Evolutionary conservation across 2,888 invertebrate genomes (phyloP).

Genomic region (Baccha elongata): DNA sequence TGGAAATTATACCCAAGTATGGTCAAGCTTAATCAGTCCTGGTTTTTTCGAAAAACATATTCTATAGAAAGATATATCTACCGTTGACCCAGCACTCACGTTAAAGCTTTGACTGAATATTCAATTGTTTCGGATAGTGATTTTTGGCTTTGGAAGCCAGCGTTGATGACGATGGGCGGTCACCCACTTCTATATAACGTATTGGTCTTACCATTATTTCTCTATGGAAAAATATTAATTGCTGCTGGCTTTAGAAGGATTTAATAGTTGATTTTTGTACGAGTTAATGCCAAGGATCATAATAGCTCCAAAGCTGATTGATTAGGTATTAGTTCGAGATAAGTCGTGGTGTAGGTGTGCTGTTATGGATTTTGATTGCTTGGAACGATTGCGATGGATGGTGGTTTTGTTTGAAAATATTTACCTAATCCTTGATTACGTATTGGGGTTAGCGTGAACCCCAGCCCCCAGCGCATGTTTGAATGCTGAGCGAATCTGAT

Average conservation of each 20-base stretch:
- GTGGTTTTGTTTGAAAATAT: not conserved
- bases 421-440: too few relatives aligned
- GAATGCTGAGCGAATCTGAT: too few relatives aligned
- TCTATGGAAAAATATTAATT: not conserved
- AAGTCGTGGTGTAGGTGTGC: not conserved
- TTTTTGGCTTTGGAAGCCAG: not conserved
- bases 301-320: not conserved
- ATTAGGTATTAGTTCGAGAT: not conserved
- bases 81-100: slow-evolving; percentile 25
- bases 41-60: slow-evolving; percentile 11
- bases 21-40: slow-evolving; percentile 22
- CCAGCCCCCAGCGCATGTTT: too few relatives aligned
- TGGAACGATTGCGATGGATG: not conserved
- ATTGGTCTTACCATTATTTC: slow-evolving; percentile 21
- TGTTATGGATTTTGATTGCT: not conserved
- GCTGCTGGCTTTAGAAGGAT: slow-evolving; percentile 2
- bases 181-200: not conserved
- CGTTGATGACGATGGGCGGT: too few relatives aligned
- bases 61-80: too few relatives aligned
- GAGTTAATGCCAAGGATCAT: too few relatives aligned
- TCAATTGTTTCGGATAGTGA: slow-evolving; percentile 11
- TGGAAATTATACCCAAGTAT: slow-evolving; percentile 36
- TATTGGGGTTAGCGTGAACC: too few relatives aligned
- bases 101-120: slow-evolving; percentile 51
- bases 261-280: not conserved